Percentiles rank a stretch among this genome's conserved stretches.
Conservation (phyloP, 2,113 vertebrate genomes). For the Mystacornis crossleyi region DNA sequence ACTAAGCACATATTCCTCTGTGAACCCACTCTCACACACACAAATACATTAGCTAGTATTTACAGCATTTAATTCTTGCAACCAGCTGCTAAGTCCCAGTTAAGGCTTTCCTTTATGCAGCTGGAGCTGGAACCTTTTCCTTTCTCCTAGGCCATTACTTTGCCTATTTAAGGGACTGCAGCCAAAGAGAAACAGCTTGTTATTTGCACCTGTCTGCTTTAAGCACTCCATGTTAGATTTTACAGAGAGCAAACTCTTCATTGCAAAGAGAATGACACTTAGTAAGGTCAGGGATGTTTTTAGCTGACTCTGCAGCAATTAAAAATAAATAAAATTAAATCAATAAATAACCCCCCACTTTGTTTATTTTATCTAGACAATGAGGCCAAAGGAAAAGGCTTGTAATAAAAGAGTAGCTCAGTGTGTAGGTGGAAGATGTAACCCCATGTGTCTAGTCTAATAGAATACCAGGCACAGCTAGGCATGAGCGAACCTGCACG, state of each 20-base stretch:
- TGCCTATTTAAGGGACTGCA: conserved; percentile 55
- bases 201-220: conserved; percentile 75
- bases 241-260: background rate
- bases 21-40: background rate
- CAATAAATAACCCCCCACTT: background rate
- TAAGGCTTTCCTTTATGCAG: conserved; percentile 58
- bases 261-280: conserved; percentile 25
- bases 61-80: conserved; percentile 33
- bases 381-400: background rate
- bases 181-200: conserved; percentile 70
- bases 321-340: background rate
- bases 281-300: background rate
- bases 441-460: background rate
- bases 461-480: background rate
- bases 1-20: background rate
- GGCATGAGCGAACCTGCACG: background rate
- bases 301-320: background rate
- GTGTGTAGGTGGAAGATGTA: background rate
- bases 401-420: background rate
- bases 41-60: background rate
- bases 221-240: conserved; percentile 32
- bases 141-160: conserved; percentile 46
- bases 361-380: background rate
- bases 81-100: conserved; percentile 60
- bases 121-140: conserved; percentile 48